phyloP scores from a whole-genome alignment of 2,888 invertebrate species.

The Diarsia dahlii region DNA sequence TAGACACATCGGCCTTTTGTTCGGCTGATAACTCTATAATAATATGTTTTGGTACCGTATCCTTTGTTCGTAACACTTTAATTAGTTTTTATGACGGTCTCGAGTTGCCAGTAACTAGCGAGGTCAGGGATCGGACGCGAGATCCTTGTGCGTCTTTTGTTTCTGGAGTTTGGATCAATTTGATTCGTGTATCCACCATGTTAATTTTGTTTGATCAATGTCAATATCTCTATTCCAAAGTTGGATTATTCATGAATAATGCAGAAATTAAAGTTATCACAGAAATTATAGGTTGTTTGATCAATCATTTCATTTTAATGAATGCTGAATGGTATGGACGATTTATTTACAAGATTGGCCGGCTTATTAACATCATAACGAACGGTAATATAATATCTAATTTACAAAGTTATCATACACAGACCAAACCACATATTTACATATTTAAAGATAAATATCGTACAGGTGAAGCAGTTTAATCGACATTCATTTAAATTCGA shows the following conservation, averaged over 20 bases:
- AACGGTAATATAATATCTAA: constrained; percentile 57
- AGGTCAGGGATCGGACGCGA: constrained; percentile 50
- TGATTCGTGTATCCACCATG: not conserved
- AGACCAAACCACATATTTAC: constrained; percentile 59
- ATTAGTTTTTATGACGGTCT: constrained; percentile 74
- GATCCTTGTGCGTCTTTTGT: constrained; percentile 17
- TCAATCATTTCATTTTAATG: constrained; percentile 35
- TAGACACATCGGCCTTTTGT: constrained; percentile 69
- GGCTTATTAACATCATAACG: constrained; percentile 40
- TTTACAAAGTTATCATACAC: constrained; percentile 49
- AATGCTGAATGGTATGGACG: constrained; percentile 31
- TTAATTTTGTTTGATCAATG: constrained; percentile 14
- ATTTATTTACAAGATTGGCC: constrained; percentile 32
- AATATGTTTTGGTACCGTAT: constrained; percentile 63
- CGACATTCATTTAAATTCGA: constrained; percentile 65
- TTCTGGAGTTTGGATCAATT: constrained; percentile 1
- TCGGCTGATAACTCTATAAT: constrained; percentile 70
- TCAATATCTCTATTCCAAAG: not conserved
- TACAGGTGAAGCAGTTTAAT: constrained; percentile 63
- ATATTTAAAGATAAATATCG: constrained; percentile 63
- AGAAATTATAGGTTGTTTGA: constrained; percentile 26
- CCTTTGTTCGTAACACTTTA: constrained; percentile 74
- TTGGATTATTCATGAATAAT: constrained; percentile 6
- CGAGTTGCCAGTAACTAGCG: constrained; percentile 38
- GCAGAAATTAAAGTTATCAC: constrained; percentile 10